Evolutionary conservation across 1,140 invertebrate species (phyloP), one percentile per base, ranked within the genome.

Genomic region (Xylocopa sonorina): DNA sequence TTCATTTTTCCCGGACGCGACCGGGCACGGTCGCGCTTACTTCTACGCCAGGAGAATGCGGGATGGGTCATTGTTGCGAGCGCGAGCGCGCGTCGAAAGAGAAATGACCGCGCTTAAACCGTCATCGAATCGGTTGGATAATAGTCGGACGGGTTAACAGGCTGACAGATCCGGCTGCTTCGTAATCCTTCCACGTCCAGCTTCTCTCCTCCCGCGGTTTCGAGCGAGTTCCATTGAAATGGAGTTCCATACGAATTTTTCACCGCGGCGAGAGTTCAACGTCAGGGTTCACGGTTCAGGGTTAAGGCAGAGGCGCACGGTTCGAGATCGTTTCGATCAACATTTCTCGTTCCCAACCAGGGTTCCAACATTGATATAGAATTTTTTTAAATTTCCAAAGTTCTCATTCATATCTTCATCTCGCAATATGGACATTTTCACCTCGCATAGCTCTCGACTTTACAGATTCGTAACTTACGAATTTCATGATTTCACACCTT

Each of bases 1-100:
- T 92, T 92, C 90, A 92, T 92, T 92, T 92, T 93, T 93, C 85
- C 86, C 75, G 86, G 83, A 87, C 85, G 84, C 68, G 78, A 73
- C 82, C 85, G 84, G n/a, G 85, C 85, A 88, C 88, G 82, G 83
- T 88, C 88, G 86, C 86, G 87, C 84, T 89, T 89, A 87, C 84
- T 83, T 88, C 81, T 89, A 88, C 88, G 86, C 86, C 84, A 78
- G 80, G 88, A 89, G 91, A 92, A 91, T 91, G 88, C 89, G 78
- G 88, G 89, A 92, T 90, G 88, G 87, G 87, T 90, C 88, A 91
- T 91, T 88, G 82, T 88, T 85, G 82, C 83, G 51, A 68, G 72
- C 63, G 78, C 64, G 51, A 21, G 16, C 78, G 66, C 75, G 46
- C 82, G 71, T 74, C 81, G 80, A 82, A 84, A 88, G 81, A 84